Evolutionary conservation across 2,113 vertebrate species (phyloP), one percentile per base, ranked within the genome.

Genomic region (Ceuthmochares aereus): DNA sequence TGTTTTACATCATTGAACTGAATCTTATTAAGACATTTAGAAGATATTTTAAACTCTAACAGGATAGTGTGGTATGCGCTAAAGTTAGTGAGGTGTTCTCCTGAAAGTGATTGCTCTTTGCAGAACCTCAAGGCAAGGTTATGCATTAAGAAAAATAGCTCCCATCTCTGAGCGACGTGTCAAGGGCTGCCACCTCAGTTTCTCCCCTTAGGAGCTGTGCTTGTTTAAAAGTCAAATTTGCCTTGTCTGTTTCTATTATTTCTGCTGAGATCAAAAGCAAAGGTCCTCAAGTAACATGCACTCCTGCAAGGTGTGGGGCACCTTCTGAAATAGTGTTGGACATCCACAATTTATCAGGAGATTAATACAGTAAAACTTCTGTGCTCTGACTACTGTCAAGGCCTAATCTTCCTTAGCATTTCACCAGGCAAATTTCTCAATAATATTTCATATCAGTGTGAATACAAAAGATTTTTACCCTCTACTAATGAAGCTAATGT

Each of bases 1-100:
- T 45, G 69, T 87, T 95, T 89, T 95, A 87, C 81, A 85, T 82
- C 89, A 93, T 62, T 95, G 91, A 95, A 60, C 84, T 89, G 74
- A 34, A 51, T 66, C 77, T 89, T 89, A 89, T 82, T 91, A 95
- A 94, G 87, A 79, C 69, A 62, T 91, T 91, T 76, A 84, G 81
- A 74, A 86, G 47, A 84, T 54, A 77, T 91, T 58, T 82, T 87
- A 74, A 84, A 84, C 66, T 83, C 36, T 79, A 82, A 85, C 95
- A 82, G 77, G 93, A 97, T 60, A 92, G 79, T 68, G 84, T 52
- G 13, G 17, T 59, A 47, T 76, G 84, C 74, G 76, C 22, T 92
- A 84, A 90, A 92, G 77, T 93, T 74, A 92, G 54, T 43, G 45
- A 84, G n/a, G 30, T 76, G 55, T 64, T 79, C 21, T 81, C 29